Evolutionary conservation across 1,140 invertebrate species (phyloP).

Genomic region (Galleria mellonella): DNA sequence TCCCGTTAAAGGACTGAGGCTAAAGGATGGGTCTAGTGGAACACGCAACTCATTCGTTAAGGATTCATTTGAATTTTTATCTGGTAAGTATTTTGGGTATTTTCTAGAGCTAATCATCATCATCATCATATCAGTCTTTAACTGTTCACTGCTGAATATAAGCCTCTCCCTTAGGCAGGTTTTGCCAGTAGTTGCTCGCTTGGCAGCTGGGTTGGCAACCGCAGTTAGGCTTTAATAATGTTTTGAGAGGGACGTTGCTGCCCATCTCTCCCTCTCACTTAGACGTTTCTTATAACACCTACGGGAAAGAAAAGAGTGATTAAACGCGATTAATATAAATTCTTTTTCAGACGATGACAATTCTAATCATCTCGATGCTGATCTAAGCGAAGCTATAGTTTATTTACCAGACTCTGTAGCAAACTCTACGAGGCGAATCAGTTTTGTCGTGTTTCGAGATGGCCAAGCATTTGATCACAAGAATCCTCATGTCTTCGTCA

Average conservation of each 20-base stretch:
- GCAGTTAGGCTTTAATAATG: no score
- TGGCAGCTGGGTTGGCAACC: no score
- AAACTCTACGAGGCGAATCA: constrained; percentile 11
- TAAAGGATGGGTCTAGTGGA: constrained; percentile 22
- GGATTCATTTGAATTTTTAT: constrained; percentile 42
- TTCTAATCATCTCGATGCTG: not conserved
- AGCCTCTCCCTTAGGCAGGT: no score
- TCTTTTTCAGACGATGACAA: not conserved
- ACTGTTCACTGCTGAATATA: no score
- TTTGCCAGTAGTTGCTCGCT: constrained; percentile 55
- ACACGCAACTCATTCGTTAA: constrained; percentile 31
- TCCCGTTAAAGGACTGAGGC: constrained; percentile 46
- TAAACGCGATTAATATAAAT: no score
- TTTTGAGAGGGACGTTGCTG: no score
- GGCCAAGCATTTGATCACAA: constrained; percentile 17
- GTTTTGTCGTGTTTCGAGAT: constrained; percentile 27
- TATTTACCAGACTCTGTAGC: constrained; percentile 12
- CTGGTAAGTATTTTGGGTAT: constrained; percentile 27
- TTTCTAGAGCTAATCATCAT: no score
- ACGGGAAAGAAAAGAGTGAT: no score
- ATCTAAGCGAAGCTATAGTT: constrained; percentile 16
- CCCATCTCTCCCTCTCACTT: no score
- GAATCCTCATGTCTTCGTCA: constrained; percentile 2
- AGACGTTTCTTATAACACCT: no score
- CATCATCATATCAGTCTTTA: no score